These are phyloP conservation scores for Meteorus sp. DNA, from an alignment of 1,140 invertebrate species.

Conservation along the genomic window DNA sequence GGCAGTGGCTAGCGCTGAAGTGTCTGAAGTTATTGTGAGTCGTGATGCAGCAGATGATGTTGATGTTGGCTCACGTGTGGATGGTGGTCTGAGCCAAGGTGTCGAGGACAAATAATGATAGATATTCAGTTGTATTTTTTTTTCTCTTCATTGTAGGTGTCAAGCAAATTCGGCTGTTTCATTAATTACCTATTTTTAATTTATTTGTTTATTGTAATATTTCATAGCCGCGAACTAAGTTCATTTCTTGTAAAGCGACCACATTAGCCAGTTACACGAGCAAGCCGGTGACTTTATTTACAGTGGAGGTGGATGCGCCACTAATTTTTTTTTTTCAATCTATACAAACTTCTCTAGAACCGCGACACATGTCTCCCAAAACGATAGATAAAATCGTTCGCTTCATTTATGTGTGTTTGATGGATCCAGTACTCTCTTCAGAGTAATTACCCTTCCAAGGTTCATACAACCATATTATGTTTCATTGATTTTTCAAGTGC, in stretches of 20 bases:
- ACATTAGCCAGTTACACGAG: constrained; percentile 42
- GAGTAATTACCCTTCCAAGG: background rate
- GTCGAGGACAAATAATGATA: background rate
- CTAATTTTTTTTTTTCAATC: constrained; percentile 38
- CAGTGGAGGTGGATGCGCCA: constrained; percentile 45
- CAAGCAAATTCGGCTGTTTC: too few species aligned
- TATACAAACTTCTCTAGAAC: constrained; percentile 41
- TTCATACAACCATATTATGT: background rate
- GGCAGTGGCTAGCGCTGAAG: constrained; percentile 50
- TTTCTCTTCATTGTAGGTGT: background rate
- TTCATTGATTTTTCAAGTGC: too few species aligned
- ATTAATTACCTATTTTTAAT: constrained; percentile 7
- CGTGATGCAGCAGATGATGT: constrained; percentile 52
- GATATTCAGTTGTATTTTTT: constrained; percentile 3
- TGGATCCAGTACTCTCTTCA: constrained; percentile 9
- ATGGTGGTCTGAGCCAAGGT: constrained; percentile 38
- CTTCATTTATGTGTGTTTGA: too few species aligned
- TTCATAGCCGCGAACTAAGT: background rate
- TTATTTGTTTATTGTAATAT: background rate
- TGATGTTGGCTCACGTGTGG: constrained; percentile 46
- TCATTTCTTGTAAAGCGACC: background rate
- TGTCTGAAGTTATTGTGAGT: constrained; percentile 51
- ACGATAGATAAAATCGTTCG: too few species aligned
- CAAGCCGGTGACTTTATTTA: constrained; percentile 52
- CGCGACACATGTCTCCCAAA: constrained; percentile 35